A percentile compares a stretch with the other conserved stretches of the same genome.
Conservation (phyloP, 2,113 vertebrate genomes). For the Ramphastos sulfuratus region DNA sequence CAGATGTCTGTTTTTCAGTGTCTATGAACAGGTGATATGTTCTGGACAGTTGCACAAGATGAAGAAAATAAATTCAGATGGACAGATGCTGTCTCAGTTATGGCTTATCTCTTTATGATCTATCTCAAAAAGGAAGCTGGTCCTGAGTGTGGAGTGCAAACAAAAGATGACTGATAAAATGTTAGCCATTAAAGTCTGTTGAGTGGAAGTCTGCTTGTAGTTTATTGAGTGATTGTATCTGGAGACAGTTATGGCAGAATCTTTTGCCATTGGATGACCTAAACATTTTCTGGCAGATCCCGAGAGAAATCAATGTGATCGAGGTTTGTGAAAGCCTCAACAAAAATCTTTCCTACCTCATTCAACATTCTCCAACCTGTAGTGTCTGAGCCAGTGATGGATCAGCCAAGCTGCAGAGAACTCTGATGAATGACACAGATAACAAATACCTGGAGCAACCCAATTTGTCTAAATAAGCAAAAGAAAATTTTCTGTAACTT, state of each 20-base stretch:
- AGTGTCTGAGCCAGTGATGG: background rate
- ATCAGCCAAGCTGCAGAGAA: background rate
- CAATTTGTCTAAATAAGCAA: background rate
- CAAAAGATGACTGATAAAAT: conserved; percentile 35
- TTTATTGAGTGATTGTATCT: background rate
- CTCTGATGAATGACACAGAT: background rate
- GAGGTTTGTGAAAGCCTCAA: background rate
- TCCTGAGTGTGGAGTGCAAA: background rate
- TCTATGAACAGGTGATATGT: background rate
- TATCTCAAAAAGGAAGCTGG: background rate
- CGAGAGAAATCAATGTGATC: background rate
- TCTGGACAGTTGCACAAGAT: background rate
- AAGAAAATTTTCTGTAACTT: background rate
- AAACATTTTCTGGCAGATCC: conserved; percentile 6
- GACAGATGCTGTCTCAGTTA: conserved; percentile 2
- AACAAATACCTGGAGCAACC: background rate
- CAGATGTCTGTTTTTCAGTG: background rate
- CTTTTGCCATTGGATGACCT: background rate
- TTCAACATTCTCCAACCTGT: background rate
- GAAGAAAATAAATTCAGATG: background rate
- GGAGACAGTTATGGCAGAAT: background rate
- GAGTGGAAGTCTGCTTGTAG: conserved; percentile 14
- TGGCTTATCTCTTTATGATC: background rate
- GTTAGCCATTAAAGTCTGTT: background rate
- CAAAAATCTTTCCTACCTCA: background rate